phyloP scores from a whole-genome alignment of 2,888 invertebrate species.

The Oithona nana region DNA sequence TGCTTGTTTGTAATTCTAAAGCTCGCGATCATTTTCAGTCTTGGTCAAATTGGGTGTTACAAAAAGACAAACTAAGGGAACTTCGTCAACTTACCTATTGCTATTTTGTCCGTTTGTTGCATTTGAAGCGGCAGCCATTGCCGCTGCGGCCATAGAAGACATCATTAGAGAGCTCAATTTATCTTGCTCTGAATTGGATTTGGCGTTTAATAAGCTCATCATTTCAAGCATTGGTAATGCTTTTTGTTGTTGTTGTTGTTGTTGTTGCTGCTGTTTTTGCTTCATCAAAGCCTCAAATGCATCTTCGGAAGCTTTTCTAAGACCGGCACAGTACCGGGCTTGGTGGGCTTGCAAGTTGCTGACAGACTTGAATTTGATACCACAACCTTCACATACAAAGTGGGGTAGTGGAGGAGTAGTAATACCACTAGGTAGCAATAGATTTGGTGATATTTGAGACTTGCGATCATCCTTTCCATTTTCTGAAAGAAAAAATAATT shows the following conservation, averaged over 20 bases:
- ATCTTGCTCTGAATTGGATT: background rate
- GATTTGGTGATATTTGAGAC: background rate
- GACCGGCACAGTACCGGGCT: constrained; percentile 15
- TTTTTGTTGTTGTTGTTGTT: background rate
- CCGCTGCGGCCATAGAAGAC: constrained; percentile 3
- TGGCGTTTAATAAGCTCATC: constrained; percentile 14
- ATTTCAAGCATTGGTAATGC: constrained; percentile 2
- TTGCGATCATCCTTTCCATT: background rate
- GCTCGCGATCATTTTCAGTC: too few species aligned
- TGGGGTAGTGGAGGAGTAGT: constrained; percentile 2
- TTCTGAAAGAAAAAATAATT: too few species aligned
- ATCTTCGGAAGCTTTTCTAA: constrained; percentile 12
- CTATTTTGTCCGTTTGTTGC: too few species aligned
- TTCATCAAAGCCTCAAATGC: constrained; percentile 15
- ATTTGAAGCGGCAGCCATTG: background rate
- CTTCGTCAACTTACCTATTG: too few species aligned
- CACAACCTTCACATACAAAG: constrained; percentile 72
- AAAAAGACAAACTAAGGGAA: too few species aligned
- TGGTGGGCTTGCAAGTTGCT: constrained; percentile 50
- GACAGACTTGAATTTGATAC: constrained; percentile 79
- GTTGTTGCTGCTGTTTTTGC: background rate
- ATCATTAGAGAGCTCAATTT: background rate
- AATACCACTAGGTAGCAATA: background rate
- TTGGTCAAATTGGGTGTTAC: too few species aligned
- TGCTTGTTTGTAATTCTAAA: too few species aligned